Conservation (phyloP, 2,113 vertebrate genomes). For the Pavo muticus region DNA sequence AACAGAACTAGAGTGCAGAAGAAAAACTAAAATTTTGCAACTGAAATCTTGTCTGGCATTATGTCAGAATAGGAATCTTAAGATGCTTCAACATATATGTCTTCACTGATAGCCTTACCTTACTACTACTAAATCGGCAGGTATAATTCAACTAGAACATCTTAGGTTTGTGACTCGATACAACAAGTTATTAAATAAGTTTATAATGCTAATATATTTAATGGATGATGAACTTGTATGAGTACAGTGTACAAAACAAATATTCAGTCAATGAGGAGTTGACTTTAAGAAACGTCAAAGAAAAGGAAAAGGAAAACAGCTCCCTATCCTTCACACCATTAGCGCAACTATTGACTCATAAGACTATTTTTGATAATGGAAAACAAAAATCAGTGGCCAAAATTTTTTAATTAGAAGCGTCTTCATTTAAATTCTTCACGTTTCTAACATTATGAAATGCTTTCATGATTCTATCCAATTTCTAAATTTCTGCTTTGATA, state of each 20-base stretch:
- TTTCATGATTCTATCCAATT: not conserved
- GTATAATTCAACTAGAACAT: not conserved
- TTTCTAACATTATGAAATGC: not conserved
- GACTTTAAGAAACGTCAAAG: not conserved
- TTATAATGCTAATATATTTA: not conserved
- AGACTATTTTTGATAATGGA: not conserved
- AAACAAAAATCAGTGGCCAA: not conserved
- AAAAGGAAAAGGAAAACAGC: not conserved
- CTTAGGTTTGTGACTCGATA: not conserved
- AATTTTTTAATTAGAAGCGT: not conserved
- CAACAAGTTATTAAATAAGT: not conserved
- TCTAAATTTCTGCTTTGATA: not conserved
- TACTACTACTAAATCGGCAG: not conserved
- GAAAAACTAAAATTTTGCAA: not conserved
- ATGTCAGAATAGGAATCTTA: not conserved
- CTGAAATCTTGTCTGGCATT: not conserved
- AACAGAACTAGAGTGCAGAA: not conserved
- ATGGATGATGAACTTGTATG: not conserved
- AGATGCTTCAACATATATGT: not conserved
- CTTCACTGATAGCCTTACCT: not conserved
- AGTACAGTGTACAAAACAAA: not conserved
- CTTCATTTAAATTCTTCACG: not conserved
- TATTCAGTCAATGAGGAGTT: not conserved
- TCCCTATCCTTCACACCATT: not conserved
- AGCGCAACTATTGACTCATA: not conserved